Conservation (phyloP, 2,113 vertebrate genomes). For the Poeciliopsis occidentalis region DNA sequence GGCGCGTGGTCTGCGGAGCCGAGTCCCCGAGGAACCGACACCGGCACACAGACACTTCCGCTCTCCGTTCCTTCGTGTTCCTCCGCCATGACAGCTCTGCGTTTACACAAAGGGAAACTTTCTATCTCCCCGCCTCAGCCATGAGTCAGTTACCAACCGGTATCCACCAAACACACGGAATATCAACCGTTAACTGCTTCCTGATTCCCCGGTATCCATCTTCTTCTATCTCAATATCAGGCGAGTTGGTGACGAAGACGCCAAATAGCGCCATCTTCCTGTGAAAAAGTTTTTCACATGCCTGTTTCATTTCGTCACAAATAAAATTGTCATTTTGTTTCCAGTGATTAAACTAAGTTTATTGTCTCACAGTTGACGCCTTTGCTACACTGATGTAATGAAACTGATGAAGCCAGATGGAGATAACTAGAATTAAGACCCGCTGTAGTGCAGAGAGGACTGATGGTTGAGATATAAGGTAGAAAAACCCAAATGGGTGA, state of each 20-base stretch:
- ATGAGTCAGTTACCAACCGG: background rate
- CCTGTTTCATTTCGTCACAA: background rate
- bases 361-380: too few species aligned
- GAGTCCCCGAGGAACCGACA: slow-evolving; percentile 7
- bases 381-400: too few species aligned
- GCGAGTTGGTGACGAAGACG: too few species aligned
- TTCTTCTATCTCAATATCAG: background rate
- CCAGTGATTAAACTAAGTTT: too few species aligned
- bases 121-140: background rate
- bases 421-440: too few species aligned
- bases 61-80: slow-evolving; percentile 1
- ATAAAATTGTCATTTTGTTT: background rate
- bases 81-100: slow-evolving; percentile 25
- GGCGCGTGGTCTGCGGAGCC: background rate
- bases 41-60: background rate
- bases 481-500: too few species aligned
- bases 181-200: slow-evolving; percentile 4
- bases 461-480: too few species aligned
- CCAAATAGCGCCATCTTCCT: background rate
- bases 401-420: too few species aligned
- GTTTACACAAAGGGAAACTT: background rate
- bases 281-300: background rate
- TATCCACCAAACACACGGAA: too few species aligned
- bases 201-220: background rate
- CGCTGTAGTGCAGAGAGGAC: too few species aligned